Evolutionary conservation across 1,140 invertebrate species (phyloP), one percentile per base, ranked within the genome.

Genomic region (Rhagoletis pomonella): DNA sequence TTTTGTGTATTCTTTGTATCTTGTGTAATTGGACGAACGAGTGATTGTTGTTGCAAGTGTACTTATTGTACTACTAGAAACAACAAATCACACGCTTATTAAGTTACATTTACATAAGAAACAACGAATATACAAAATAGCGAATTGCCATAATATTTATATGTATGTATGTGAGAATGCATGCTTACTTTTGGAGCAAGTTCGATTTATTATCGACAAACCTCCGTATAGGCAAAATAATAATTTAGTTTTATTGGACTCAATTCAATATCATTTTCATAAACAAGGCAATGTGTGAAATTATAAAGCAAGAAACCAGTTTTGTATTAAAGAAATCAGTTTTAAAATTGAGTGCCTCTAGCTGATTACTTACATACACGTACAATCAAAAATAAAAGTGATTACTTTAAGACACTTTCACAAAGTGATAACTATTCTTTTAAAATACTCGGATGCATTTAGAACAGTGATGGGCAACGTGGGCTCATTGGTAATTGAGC

Each of bases 221-320:
- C 17, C 60, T 62, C 4, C n/a, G 9, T n/a, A 14, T 14, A 14
- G 17, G n/a, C 7, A 17, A 62, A 17, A 62, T 62, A 62, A 62
- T 62, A 62, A 62, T 17, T 14, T 62, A 62, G 17, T 62, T 14
- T 62, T 5, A 62, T 62, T 62, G 60, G 60, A 62, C n/a, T 62
- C 9, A 62, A 62, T 14, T 62, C 12, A 12, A 17, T 62, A 62
- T 58, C 12, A 9, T 81, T 81, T 29, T 10, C 19, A 81, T 55
- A 81, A 81, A 81, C 47, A 19, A 81, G 73, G 73, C 73, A 19
- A 81, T 81, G n/a, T 55, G 50, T 81, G 73, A 81, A 81, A 81
- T 81, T 7, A 81, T 50, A 81, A 42, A 81, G 55, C 73, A 81
- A 55, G 73, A 81, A 81, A 81, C 29, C 17, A 81, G 47, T 55